Evolutionary conservation across 64 coral and sea anemone genomes (phyloP).

Genomic region (Porites lutea): DNA sequence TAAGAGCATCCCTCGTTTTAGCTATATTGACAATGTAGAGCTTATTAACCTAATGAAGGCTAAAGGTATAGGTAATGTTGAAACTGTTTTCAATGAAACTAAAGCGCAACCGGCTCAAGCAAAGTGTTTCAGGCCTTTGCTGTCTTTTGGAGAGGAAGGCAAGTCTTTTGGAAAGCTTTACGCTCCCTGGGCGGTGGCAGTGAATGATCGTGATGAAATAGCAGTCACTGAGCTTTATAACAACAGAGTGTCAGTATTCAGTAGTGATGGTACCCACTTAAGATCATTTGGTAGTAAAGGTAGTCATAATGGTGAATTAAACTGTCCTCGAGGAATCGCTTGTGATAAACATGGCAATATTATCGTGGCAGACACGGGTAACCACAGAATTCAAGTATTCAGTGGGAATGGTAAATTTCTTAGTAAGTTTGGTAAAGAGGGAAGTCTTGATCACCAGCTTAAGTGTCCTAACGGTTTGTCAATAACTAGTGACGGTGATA

Average conservation of each 20-base stretch:
- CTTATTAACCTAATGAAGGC: too few relatives aligned
- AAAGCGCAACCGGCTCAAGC: too few relatives aligned
- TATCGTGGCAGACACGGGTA: too few relatives aligned
- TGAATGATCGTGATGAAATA: background rate
- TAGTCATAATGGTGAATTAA: background rate
- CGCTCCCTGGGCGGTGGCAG: background rate
- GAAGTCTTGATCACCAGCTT: background rate
- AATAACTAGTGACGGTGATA: background rate
- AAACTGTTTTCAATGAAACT: background rate
- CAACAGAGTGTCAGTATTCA: background rate
- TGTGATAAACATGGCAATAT: background rate
- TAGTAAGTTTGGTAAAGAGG: too few relatives aligned
- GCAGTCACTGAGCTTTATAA: background rate
- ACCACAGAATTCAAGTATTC: too few relatives aligned
- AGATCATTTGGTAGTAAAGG: background rate
- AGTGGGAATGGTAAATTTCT: too few relatives aligned
- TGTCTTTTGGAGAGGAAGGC: too few relatives aligned
- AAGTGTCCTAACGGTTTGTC: background rate
- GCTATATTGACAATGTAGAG: too few relatives aligned
- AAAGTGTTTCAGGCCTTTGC: too few relatives aligned
- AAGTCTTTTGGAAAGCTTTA: background rate
- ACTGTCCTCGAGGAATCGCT: background rate
- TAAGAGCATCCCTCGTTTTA: too few relatives aligned
- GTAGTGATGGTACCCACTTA: constrained; percentile 13
- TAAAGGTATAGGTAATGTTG: background rate